Percentiles rank a stretch among this genome's conserved stretches.
Evolutionary conservation across 1,140 invertebrate genomes (phyloP).

Genomic region (Holotrichia oblita): DNA sequence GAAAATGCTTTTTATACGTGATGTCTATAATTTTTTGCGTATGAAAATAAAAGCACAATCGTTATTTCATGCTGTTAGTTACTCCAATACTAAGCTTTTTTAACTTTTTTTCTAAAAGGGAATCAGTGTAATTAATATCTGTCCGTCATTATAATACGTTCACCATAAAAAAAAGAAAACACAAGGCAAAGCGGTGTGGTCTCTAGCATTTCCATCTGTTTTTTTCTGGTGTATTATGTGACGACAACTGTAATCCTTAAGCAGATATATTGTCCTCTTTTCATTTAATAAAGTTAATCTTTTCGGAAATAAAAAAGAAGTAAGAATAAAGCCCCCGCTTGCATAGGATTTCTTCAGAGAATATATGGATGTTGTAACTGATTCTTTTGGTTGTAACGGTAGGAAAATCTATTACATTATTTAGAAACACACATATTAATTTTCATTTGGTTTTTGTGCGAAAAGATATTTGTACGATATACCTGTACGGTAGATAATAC

Average conservation of each 20-base stretch:
- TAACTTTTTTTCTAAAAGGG: no score
- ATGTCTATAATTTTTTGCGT: no score
- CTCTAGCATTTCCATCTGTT: background rate
- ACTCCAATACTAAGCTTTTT: no score
- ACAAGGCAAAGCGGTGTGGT: background rate
- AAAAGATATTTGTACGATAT: no score
- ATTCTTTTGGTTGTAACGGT: no score
- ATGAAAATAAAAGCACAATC: no score
- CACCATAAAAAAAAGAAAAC: background rate
- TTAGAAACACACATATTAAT: no score
- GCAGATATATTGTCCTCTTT: constrained; percentile 11
- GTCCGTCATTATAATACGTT: background rate
- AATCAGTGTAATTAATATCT: background rate
- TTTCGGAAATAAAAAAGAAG: background rate
- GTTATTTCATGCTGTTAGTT: no score
- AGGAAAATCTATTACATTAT: no score
- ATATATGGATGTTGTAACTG: background rate
- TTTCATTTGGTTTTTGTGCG: no score
- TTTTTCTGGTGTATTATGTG: background rate
- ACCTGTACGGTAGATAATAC: no score
- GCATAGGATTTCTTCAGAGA: background rate
- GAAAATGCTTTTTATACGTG: no score
- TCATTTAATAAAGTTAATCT: constrained; percentile 13
- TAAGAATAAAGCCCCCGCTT: background rate
- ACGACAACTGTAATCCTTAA: background rate